A percentile compares a stretch with the other conserved stretches of the same genome.
Evolutionary conservation across 2,888 invertebrate genomes (phyloP).

Genomic region (Augiades crinisus): DNA sequence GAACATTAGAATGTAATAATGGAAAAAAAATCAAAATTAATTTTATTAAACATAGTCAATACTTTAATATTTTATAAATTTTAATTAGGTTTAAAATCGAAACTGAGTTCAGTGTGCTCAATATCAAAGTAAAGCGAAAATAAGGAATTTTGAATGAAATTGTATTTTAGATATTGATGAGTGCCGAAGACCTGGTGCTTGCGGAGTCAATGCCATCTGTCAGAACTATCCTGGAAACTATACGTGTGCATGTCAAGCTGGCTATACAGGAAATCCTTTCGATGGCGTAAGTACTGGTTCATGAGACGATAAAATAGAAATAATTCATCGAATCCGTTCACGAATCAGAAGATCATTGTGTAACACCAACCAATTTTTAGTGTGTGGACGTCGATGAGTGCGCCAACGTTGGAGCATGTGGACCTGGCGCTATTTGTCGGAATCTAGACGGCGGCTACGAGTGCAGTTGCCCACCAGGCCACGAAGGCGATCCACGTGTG

Average conservation of each 20-base stretch:
- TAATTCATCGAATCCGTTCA: too few relatives aligned
- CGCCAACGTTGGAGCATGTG: constrained; percentile 86
- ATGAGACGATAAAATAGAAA: too few relatives aligned
- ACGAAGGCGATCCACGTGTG: constrained; percentile 88
- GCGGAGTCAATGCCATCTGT: constrained; percentile 91
- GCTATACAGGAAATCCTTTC: constrained; percentile 91
- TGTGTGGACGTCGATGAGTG: constrained; percentile 94
- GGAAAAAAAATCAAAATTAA: too few relatives aligned
- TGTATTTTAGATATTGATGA: constrained; percentile 89
- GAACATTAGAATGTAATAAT: too few relatives aligned
- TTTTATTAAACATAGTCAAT: too few relatives aligned
- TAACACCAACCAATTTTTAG: constrained; percentile 51
- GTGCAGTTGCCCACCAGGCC: constrained; percentile 92
- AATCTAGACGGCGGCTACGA: constrained; percentile 90
- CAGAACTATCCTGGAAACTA: constrained; percentile 93
- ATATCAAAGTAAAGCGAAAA: too few relatives aligned
- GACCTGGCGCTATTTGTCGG: constrained; percentile 88
- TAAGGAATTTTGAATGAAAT: too few relatives aligned
- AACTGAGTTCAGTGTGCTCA: too few relatives aligned
- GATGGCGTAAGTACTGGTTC: constrained; percentile 72
- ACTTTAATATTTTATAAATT: too few relatives aligned
- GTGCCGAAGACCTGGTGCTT: constrained; percentile 90
- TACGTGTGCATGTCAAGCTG: constrained; percentile 91
- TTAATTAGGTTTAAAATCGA: not conserved
- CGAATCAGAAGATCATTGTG: not conserved